These are phyloP conservation scores for Anableps anableps DNA, from an alignment of 2,797 vertebrate species.

Conservation along the genomic window DNA sequence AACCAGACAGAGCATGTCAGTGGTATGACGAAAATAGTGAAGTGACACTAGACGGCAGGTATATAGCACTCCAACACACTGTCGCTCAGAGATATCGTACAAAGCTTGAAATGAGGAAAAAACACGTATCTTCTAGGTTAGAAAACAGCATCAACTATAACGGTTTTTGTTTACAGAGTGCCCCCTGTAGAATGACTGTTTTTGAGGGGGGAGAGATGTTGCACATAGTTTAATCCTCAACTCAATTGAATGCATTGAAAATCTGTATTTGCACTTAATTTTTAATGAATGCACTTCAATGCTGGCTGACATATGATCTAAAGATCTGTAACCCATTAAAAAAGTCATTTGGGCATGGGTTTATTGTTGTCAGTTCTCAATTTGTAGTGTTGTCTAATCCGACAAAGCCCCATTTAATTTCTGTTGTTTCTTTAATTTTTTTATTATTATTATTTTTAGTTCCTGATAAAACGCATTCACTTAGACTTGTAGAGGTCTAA, in stretches of 20 bases:
- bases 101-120: conserved; percentile 73
- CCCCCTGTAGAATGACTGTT: conserved; percentile 79
- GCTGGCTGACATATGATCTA: conserved; percentile 81
- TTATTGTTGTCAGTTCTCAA: conserved; percentile 71
- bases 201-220: conserved; percentile 61
- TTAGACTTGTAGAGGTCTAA: conserved; percentile 33
- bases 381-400: conserved; percentile 59
- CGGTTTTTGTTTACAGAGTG: conserved; percentile 73
- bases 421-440: conserved; percentile 20
- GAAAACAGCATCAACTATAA: conserved; percentile 81
- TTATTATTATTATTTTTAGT: not conserved
- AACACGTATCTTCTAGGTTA: conserved; percentile 83
- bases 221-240: conserved; percentile 80
- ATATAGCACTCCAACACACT: conserved; percentile 63
- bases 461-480: conserved; percentile 36
- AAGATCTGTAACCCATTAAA: conserved; percentile 82
- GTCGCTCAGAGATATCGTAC: conserved; percentile 73
- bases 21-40: conserved; percentile 63
- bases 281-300: conserved; percentile 85
- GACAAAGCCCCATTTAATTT: conserved; percentile 45
- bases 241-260: conserved; percentile 82
- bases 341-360: conserved; percentile 79
- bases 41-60: conserved; percentile 64
- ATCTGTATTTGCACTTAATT: conserved; percentile 86
- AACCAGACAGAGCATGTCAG: conserved; percentile 76